Evolutionary conservation across 53 echinoderm and acorn worm genomes (phyloP).

Genomic region (Actinopyga echinites): DNA sequence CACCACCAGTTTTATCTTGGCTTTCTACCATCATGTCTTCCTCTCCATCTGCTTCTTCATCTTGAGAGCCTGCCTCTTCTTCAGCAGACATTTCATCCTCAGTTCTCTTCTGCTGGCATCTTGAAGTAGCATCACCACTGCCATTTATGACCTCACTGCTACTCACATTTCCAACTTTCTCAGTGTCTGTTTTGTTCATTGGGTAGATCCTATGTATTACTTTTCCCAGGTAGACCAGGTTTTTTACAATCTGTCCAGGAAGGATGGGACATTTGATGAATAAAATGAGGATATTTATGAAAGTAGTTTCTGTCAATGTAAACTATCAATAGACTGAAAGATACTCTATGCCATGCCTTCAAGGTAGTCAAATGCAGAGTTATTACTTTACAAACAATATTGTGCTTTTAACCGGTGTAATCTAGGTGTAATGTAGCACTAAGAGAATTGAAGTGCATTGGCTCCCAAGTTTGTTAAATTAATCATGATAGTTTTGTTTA

Average conservation of each 20-base stretch:
- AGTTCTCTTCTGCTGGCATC: not conserved
- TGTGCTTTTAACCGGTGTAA: too few relatives aligned
- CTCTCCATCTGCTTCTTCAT: conserved; percentile 16
- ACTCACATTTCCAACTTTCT: not conserved
- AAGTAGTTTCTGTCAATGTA: too few relatives aligned
- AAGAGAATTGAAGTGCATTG: too few relatives aligned
- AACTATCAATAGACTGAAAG: too few relatives aligned
- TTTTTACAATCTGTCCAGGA: conserved; percentile 68
- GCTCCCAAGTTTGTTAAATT: too few relatives aligned
- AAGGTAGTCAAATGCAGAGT: too few relatives aligned
- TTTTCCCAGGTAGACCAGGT: conserved; percentile 84
- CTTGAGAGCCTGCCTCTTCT: conserved; percentile 44
- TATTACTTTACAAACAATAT: too few relatives aligned
- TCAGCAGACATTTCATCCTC: not conserved
- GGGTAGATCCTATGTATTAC: conserved; percentile 67
- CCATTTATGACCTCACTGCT: not conserved
- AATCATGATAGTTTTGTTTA: too few relatives aligned
- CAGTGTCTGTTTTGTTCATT: not conserved
- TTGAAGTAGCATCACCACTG: not conserved
- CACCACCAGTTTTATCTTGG: not conserved
- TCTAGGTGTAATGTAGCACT: too few relatives aligned
- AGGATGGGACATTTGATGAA: not conserved
- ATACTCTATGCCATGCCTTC: too few relatives aligned
- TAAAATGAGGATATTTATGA: too few relatives aligned
- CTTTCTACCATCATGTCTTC: conserved; percentile 10